Conservation (phyloP, 2,797 vertebrate genomes). For the Pterois miles region DNA sequence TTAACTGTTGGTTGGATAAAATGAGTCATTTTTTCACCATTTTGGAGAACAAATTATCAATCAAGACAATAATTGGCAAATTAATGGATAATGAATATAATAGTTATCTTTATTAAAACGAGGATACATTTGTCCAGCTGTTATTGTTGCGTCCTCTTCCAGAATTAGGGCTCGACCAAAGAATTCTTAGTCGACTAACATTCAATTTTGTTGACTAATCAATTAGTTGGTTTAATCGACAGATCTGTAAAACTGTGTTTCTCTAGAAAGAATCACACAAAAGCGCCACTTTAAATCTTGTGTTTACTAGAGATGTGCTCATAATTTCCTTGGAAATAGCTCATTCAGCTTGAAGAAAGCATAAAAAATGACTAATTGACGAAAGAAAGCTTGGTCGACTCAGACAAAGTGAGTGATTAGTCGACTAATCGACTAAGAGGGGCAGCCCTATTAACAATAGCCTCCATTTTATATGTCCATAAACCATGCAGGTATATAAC, state of each 20-base stretch:
- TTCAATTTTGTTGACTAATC: not conserved
- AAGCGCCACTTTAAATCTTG: not conserved
- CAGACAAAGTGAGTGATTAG: too few relatives aligned
- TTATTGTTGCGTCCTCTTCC: not conserved
- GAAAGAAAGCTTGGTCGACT: too few relatives aligned
- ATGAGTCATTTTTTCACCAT: not conserved
- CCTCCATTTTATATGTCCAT: not conserved
- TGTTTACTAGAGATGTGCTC: not conserved
- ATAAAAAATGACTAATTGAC: too few relatives aligned
- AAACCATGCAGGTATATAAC: not conserved
- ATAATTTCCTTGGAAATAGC: too few relatives aligned
- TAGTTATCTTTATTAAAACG: too few relatives aligned
- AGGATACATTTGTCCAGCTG: not conserved
- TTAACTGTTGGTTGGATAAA: not conserved
- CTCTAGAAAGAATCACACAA: not conserved
- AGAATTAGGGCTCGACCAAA: too few relatives aligned
- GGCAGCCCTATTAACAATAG: not conserved
- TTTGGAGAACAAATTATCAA: not conserved
- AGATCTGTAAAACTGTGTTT: too few relatives aligned
- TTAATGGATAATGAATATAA: too few relatives aligned
- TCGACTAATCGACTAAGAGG: too few relatives aligned
- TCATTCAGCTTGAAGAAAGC: too few relatives aligned
- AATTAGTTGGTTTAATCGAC: too few relatives aligned
- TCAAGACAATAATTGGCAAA: not conserved
- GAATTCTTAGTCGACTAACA: not conserved